Evolutionary conservation across 2,797 vertebrate genomes (phyloP).

Genomic region (Limosa lapponica): DNA sequence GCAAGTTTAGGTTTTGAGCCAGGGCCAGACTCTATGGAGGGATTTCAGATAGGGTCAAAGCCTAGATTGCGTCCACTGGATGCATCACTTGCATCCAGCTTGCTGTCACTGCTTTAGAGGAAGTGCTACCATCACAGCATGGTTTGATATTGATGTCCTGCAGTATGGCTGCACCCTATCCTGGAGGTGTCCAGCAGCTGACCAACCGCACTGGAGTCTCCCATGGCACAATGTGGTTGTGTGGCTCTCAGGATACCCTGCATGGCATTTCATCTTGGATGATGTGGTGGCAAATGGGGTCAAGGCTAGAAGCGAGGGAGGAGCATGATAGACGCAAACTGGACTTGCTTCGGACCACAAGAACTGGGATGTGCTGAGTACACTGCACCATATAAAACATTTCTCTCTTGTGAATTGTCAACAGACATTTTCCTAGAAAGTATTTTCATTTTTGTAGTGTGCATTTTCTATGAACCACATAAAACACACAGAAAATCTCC

Average conservation of each 20-base stretch:
- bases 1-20: not conserved
- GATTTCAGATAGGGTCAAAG: not conserved
- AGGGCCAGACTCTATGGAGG: not conserved
- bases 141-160: not conserved
- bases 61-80: too few species aligned
- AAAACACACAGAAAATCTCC: conserved; percentile 1
- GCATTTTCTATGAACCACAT: not conserved
- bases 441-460: not conserved
- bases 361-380: not conserved
- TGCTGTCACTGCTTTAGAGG: not conserved
- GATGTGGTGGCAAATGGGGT: not conserved
- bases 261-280: not conserved
- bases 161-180: rapidly evolving
- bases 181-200: not conserved
- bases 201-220: not conserved
- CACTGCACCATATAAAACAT: not conserved
- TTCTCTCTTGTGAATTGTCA: not conserved
- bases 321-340: not conserved
- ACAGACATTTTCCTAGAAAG: not conserved
- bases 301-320: not conserved
- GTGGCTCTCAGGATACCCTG: not conserved
- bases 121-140: rapidly evolving
- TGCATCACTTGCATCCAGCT: not conserved
- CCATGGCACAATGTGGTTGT: rapidly evolving
- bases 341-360: rapidly evolving